A percentile compares a stretch with the other conserved stretches of the same genome.
Evolutionary conservation across 2,113 vertebrate species (phyloP).

Genomic region (Brachionichthys hirsutus): DNA sequence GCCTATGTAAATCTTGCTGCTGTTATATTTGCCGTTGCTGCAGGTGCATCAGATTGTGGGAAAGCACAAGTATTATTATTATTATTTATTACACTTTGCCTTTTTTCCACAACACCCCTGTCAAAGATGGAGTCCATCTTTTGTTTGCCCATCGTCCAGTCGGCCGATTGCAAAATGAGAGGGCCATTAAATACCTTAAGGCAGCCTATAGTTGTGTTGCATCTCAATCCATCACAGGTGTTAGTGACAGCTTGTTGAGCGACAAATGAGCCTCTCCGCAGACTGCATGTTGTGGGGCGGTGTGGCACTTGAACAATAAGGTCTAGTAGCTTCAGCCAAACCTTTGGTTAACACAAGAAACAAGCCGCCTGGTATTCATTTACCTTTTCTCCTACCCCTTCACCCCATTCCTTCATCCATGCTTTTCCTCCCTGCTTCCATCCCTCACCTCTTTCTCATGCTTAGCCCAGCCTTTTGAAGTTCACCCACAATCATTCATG

Average conservation of each 20-base stretch:
- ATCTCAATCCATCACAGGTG: slow-evolving; percentile 19
- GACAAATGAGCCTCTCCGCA: slow-evolving; percentile 23
- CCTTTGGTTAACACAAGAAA: slow-evolving; percentile 53
- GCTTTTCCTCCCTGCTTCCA: slow-evolving; percentile 30
- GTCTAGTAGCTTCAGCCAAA: slow-evolving; percentile 48
- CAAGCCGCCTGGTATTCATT: slow-evolving; percentile 61
- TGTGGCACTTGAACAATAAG: slow-evolving; percentile 30
- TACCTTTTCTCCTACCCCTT: slow-evolving; percentile 54
- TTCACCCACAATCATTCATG: slow-evolving; percentile 37
- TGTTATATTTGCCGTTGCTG: slow-evolving; percentile 1
- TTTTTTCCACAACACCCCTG: background rate
- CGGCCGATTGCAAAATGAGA: slow-evolving; percentile 4
- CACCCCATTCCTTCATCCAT: slow-evolving; percentile 43
- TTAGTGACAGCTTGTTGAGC: slow-evolving; percentile 15
- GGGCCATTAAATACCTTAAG: slow-evolving; percentile 28
- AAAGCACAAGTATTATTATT: slow-evolving; percentile 8
- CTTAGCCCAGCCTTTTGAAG: slow-evolving; percentile 59
- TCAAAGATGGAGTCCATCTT: background rate
- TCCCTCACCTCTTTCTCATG: slow-evolving; percentile 48
- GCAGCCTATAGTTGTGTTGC: background rate
- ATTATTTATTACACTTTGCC: slow-evolving; percentile 15
- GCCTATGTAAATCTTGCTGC: background rate
- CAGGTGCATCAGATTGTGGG: slow-evolving; percentile 5
- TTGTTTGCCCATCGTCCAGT: slow-evolving; percentile 6
- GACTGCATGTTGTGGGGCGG: slow-evolving; percentile 20